Conservation (phyloP, 2,888 invertebrate species). For the Beris morrisii region DNA sequence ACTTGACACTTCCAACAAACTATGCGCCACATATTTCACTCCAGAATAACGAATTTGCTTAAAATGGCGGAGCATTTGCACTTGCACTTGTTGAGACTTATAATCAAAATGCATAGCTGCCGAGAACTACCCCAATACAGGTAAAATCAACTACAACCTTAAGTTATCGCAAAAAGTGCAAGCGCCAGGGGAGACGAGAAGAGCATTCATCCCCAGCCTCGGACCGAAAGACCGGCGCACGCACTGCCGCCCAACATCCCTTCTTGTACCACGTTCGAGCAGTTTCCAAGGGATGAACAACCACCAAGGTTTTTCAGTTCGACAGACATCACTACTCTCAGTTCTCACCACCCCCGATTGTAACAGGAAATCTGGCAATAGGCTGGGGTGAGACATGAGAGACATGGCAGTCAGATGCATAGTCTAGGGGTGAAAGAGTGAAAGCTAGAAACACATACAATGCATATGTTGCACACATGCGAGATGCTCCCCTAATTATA, state of each 20-base stretch:
- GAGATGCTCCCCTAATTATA: constrained; percentile 27
- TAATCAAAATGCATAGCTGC: no score
- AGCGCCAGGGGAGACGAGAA: background rate
- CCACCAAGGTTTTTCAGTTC: background rate
- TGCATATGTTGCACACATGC: constrained; percentile 6
- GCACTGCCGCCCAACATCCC: constrained; percentile 34
- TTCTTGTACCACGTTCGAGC: constrained; percentile 17
- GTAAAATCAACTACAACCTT: no score
- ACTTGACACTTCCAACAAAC: no score
- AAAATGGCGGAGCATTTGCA: no score
- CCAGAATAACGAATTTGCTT: no score
- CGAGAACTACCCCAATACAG: no score
- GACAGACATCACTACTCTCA: no score
- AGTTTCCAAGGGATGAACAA: background rate
- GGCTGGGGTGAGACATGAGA: background rate
- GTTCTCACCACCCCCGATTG: no score
- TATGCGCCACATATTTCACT: no score
- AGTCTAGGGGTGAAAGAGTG: background rate
- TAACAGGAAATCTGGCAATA: background rate
- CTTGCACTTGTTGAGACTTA: no score
- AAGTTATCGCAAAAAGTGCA: background rate
- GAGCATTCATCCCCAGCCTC: constrained; percentile 7
- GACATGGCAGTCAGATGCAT: background rate
- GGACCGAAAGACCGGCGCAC: constrained; percentile 35
- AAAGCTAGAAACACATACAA: no score